Evolutionary conservation across 2,113 vertebrate species (phyloP).

Genomic region (Saccopteryx bilineata): DNA sequence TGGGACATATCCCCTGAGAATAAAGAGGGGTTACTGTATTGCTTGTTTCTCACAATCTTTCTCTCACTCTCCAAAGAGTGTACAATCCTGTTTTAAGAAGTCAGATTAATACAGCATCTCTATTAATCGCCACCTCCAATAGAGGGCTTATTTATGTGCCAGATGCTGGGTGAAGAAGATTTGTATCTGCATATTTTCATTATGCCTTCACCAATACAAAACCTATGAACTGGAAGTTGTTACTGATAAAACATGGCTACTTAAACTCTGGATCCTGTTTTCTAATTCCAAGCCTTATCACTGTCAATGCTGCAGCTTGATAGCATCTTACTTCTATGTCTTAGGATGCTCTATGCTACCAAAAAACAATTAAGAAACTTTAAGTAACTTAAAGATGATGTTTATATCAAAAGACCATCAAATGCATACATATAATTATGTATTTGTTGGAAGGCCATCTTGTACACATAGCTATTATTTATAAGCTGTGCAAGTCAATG

Average conservation of each 20-base stretch:
- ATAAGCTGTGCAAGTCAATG: background rate
- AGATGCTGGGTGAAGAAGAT: background rate
- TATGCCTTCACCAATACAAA: constrained; percentile 22
- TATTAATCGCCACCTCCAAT: background rate
- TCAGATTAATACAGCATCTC: background rate
- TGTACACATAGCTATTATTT: constrained; percentile 42
- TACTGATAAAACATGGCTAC: background rate
- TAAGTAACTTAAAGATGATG: constrained; percentile 4
- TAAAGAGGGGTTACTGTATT: background rate
- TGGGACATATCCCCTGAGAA: background rate
- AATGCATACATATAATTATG: background rate
- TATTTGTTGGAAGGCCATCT: background rate
- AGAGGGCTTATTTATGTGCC: background rate
- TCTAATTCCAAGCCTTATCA: constrained; percentile 4
- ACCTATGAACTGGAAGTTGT: background rate
- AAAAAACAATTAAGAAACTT: background rate
- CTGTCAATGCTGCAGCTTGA: background rate
- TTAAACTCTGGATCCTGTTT: background rate
- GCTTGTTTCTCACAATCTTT: background rate
- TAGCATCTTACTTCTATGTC: background rate
- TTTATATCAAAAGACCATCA: background rate
- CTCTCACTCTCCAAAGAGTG: background rate
- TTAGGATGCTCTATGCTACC: background rate
- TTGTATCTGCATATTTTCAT: background rate
- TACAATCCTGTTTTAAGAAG: background rate